Base-by-base conservation (phyloP, 2,888 invertebrate genomes). In the Vanessa cardui region DNA sequence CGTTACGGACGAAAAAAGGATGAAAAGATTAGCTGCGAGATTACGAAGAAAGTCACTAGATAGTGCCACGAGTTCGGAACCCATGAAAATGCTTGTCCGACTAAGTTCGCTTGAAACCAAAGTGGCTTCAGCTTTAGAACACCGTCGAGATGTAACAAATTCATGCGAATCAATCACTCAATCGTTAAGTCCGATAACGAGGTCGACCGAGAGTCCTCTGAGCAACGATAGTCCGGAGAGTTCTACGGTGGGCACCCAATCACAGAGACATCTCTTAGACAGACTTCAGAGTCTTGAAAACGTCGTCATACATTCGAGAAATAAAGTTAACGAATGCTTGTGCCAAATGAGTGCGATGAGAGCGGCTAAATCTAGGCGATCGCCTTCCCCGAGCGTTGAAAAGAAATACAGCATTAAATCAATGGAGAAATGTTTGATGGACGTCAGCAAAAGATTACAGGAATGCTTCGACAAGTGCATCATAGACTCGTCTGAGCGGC, bases 81-180 rank as follows among this genome's bases (percentile, higher is more conserved):
- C 97, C 0, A 95, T 97, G 94, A 96, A 96, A 86, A 94, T 97
- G 80, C 88, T 96, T 76, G 95, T 96, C 79, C 94, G 96, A 71
- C 87, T 97, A 61, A 96, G 95, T 81, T 95, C 96, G 60, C 88
- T 97, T 76, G 97, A 97, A 88, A 95, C 96, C 75, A 96, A 96
- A 88, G 95, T 96, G 54, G 94, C 95, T 18, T 95, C 94, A 72
- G 95, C 94, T 39, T 86, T 93, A 54, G 88, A 90, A 73, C 84
- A 83, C 72, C 86, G 90, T 20, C 84, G 85, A 71, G 92, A 90
- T 71, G 74, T 92, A 47, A 90, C 94, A 56, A 94, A 93, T 73
- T 94, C 94, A 9, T 94, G 92, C 74, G 94, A 95, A 80, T 54
- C 52, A 6, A 54, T 54, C n/a, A 54, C 16, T 31, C 52, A 54